Evolutionary conservation across 1,140 invertebrate genomes (phyloP).

Genomic region (Cotesia chilonis): DNA sequence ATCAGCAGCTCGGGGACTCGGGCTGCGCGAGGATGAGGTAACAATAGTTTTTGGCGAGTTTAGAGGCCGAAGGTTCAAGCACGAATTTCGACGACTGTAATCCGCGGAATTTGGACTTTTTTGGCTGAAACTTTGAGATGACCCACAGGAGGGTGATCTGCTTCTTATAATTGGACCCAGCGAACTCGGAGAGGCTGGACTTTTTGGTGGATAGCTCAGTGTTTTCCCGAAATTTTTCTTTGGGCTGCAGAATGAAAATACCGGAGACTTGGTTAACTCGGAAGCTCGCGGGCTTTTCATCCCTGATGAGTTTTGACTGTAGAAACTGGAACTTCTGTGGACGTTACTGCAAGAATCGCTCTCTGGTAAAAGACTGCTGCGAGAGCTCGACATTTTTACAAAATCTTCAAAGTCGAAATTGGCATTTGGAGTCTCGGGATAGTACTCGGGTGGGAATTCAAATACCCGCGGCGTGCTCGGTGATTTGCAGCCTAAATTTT

Average conservation of each 20-base stretch:
- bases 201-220: slow-evolving; percentile 53
- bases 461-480: slow-evolving; percentile 53
- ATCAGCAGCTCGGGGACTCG: slow-evolving; percentile 21
- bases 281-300: slow-evolving; percentile 44
- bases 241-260: slow-evolving; percentile 53
- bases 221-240: slow-evolving; percentile 54
- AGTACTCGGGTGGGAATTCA: slow-evolving; percentile 54
- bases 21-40: slow-evolving; percentile 36
- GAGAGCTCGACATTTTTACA: slow-evolving; percentile 28
- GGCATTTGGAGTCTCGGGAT: slow-evolving; percentile 48
- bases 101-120: slow-evolving; percentile 46
- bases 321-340: slow-evolving; percentile 43
- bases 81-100: slow-evolving; percentile 47
- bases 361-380: slow-evolving; percentile 28
- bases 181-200: slow-evolving; percentile 36
- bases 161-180: slow-evolving; percentile 22
- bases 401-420: slow-evolving; percentile 55
- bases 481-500: slow-evolving; percentile 44
- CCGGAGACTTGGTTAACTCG: slow-evolving; percentile 38
- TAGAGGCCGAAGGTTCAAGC: slow-evolving; percentile 41
- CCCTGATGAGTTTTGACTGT: slow-evolving; percentile 37
- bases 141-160: slow-evolving; percentile 33
- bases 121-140: slow-evolving; percentile 43
- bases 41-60: slow-evolving; percentile 51
- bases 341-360: slow-evolving; percentile 23